Evolutionary conservation across 2,888 invertebrate genomes (phyloP).

Genomic region (Scaptomyza reducta): DNA sequence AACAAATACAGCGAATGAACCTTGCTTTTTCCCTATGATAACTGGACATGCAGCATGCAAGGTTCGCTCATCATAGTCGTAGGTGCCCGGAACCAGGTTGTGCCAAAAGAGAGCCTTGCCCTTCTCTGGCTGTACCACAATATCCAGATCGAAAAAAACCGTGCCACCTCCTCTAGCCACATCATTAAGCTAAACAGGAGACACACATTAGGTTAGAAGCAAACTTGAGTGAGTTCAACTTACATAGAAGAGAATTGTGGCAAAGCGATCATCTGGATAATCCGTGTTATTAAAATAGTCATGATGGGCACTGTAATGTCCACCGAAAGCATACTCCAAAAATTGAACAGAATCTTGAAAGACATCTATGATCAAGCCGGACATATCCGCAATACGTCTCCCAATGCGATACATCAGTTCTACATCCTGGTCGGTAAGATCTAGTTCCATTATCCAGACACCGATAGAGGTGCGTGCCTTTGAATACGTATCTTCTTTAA

Average conservation of each 20-base stretch:
- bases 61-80: conserved; percentile 4
- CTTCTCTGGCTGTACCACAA: conserved; percentile 24
- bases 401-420: conserved; percentile 5
- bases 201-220: no score
- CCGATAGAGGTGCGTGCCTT: conserved; percentile 10
- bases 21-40: conserved; percentile 23
- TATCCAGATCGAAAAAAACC: neutral
- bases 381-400: conserved; percentile 22
- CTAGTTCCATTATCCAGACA: neutral
- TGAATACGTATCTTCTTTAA: rapidly evolving
- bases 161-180: conserved; percentile 30
- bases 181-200: conserved; percentile 32
- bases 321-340: conserved; percentile 50
- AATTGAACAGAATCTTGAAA: conserved; percentile 3
- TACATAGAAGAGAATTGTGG: conserved; percentile 52
- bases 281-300: conserved; percentile 25
- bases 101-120: conserved; percentile 32
- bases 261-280: conserved; percentile 40
- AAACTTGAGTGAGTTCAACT: neutral
- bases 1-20: neutral
- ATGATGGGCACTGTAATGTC: conserved; percentile 23
- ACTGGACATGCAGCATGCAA: conserved; percentile 30
- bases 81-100: conserved; percentile 2
- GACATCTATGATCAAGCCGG: conserved; percentile 17
- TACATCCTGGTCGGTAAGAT: rapidly evolving